A percentile compares a stretch with the other conserved stretches of the same genome.
Evolutionary conservation across 2,797 vertebrate genomes (phyloP).

Genomic region (Gallinago solitaria): DNA sequence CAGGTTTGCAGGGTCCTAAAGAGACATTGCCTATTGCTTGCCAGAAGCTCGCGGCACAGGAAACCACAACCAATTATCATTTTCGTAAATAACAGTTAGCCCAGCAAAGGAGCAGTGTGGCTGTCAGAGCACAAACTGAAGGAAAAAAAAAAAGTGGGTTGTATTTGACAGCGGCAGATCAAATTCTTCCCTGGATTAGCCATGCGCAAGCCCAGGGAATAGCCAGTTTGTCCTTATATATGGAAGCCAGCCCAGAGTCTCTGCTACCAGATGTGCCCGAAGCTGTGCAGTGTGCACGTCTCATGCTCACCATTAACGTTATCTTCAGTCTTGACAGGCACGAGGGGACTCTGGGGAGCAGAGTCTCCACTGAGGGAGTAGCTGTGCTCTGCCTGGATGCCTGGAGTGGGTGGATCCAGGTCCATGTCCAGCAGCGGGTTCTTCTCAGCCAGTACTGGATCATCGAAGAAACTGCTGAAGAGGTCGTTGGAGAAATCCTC

Average conservation of each 20-base stretch:
- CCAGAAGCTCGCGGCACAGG: background rate
- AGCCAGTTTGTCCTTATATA: background rate
- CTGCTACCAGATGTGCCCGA: background rate
- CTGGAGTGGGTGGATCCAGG: conserved; percentile 87
- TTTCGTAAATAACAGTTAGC: background rate
- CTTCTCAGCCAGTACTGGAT: conserved; percentile 91
- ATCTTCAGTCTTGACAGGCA: conserved; percentile 94
- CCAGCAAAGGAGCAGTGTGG: background rate
- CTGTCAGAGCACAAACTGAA: background rate
- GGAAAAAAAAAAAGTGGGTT: background rate
- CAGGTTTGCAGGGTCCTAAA: conserved; percentile 26
- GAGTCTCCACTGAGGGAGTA: conserved; percentile 97
- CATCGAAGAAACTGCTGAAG: conserved; percentile 98
- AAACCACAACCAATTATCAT: background rate
- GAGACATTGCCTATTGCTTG: background rate
- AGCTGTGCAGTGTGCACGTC: background rate
- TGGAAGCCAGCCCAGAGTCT: background rate
- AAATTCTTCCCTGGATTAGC: background rate
- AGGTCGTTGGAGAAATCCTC: conserved; percentile 98
- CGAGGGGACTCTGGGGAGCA: conserved; percentile 94
- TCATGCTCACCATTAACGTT: conserved; percentile 82
- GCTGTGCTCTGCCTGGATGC: conserved; percentile 98
- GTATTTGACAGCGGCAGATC: background rate
- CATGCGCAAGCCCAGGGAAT: background rate
- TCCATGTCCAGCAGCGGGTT: conserved; percentile 92